phyloP scores from a whole-genome alignment of 1,140 invertebrate genomes.

The Drosophila parvula region DNA sequence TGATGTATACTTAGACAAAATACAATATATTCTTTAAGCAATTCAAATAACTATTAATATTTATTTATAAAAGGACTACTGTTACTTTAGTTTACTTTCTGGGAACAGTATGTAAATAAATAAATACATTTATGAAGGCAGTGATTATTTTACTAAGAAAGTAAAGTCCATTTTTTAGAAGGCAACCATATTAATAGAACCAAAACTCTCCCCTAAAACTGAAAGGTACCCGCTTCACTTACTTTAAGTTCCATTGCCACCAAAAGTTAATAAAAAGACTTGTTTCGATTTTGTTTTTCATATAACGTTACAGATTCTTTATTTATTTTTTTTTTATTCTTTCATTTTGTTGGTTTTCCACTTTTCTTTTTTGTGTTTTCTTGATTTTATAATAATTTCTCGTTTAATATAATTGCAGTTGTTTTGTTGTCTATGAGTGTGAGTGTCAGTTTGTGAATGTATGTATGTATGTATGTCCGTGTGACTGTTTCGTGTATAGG shows the following conservation, averaged over 20 bases:
- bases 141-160: too few relatives aligned
- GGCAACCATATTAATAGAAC: too few relatives aligned
- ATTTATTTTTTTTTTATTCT: conserved; percentile 64
- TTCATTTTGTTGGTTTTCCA: conserved; percentile 55
- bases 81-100: too few relatives aligned
- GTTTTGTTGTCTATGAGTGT: conserved; percentile 46
- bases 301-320: conserved; percentile 84
- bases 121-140: too few relatives aligned
- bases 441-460: conserved; percentile 48
- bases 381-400: conserved; percentile 76
- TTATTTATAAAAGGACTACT: too few relatives aligned
- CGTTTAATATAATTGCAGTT: conserved; percentile 81
- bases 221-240: too few relatives aligned
- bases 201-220: too few relatives aligned
- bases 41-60: too few relatives aligned
- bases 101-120: too few relatives aligned
- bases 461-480: conserved; percentile 27
- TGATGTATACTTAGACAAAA: too few relatives aligned
- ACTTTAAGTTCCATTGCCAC: background rate
- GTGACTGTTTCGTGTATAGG: conserved; percentile 43
- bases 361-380: conserved; percentile 68
- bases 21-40: too few relatives aligned
- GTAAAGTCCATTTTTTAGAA: too few relatives aligned
- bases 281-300: conserved; percentile 67
- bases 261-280: conserved; percentile 6